Percentiles rank a stretch among this genome's conserved stretches.
Evolutionary conservation across 2,888 invertebrate species (phyloP).

Genomic region (Tiliacea citrago): DNA sequence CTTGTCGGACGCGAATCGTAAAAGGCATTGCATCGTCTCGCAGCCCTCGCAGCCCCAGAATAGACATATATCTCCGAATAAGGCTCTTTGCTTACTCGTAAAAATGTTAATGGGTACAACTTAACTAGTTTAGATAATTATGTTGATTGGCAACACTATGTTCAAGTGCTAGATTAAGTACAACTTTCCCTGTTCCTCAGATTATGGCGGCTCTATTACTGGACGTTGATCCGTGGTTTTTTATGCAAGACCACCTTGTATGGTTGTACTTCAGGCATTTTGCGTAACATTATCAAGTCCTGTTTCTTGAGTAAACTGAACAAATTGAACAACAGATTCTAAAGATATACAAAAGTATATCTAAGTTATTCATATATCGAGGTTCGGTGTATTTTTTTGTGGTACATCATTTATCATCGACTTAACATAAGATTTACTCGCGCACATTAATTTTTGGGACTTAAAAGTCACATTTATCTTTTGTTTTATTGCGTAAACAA

Average conservation of each 20-base stretch:
- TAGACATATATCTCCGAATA: constrained; percentile 49
- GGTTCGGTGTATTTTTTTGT: background rate
- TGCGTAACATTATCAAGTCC: constrained; percentile 6
- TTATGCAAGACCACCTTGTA: background rate
- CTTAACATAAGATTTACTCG: constrained; percentile 45
- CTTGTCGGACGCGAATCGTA: constrained; percentile 25
- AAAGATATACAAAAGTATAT: background rate
- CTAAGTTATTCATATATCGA: background rate
- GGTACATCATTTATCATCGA: constrained; percentile 42
- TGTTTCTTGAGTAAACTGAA: constrained; percentile 19
- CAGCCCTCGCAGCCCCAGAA: constrained; percentile 1
- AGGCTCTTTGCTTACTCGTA: constrained; percentile 49
- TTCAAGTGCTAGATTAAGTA: constrained; percentile 7
- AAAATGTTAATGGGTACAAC: constrained; percentile 53
- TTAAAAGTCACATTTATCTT: constrained; percentile 40
- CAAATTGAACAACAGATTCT: constrained; percentile 2
- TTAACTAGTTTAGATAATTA: constrained; percentile 45
- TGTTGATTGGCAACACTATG: constrained; percentile 31
- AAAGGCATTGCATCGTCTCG: constrained; percentile 39
- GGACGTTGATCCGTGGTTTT: constrained; percentile 1
- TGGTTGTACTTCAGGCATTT: constrained; percentile 8
- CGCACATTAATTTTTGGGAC: constrained; percentile 34
- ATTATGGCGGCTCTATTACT: background rate
- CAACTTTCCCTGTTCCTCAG: constrained; percentile 43
- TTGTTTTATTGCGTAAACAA: constrained; percentile 46